Evolutionary conservation across 30 jellyfish, hydroid and myxozoan genomes (phyloP), one percentile per base, ranked within the genome.

Genomic region (Nemopilema nomurai): DNA sequence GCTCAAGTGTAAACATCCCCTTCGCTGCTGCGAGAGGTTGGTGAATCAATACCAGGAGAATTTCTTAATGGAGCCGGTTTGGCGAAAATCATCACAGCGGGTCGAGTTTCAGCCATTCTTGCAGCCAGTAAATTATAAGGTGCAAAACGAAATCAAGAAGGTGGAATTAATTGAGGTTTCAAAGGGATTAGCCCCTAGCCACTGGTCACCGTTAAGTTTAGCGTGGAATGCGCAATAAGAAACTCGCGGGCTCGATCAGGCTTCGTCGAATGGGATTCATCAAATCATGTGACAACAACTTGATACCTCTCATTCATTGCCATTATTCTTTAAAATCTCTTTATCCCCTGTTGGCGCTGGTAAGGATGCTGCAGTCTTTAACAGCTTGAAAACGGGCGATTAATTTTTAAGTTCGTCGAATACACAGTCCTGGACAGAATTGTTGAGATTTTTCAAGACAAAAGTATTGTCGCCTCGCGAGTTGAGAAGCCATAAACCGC

Each of bases 171-270:
- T 41, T 41, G 57, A 41, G 57, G 57, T 41, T 41, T 41, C 13
- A 41, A 6, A 41, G 57, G 13, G 57, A 41, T 41, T 41, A 41
- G 13, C 57, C 57, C 13, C 6, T 3, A 41, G 57, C 57, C 9
- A 41, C 13, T 41, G 57, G 57, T 41, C 57, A 41, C 93, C 87
- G 93, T 84, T 84, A 84, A 72, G 79, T 84, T 73, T 84, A 29
- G 49, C 64, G 28, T 28, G 83, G 84, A 71, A 73, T 77, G 81
- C 18, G 83, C 41, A 62, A 74, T 65, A 62, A 25, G 51, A 62
- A 49, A 73, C 83, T 18, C 33, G 83, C n/a, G 83, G 83, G 57
- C 6, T 41, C 57, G 57, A 41, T 13, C 57, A 41, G 57, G 57
- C 57, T 41, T 41, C 57, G 57, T 41, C 57, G 57, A 41, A 3